Evolutionary conservation across 1,140 invertebrate genomes (phyloP), one percentile per base, ranked within the genome.

Genomic region (Homarus americanus): DNA sequence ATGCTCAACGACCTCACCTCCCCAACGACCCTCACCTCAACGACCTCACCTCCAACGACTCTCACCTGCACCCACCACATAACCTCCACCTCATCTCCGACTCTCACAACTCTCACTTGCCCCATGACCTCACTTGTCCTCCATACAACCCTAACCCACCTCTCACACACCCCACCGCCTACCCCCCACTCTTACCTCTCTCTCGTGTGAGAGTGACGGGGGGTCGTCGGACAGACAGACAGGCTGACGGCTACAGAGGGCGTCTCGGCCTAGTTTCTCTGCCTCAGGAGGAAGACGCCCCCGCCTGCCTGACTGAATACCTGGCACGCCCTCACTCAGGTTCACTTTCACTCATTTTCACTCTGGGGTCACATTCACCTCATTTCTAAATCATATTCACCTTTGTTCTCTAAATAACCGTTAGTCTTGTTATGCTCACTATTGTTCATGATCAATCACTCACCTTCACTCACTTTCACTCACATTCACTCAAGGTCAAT

Each of bases 201-300:
- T 28, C 82, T n/a, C 63, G 63, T n/a, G n/a, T n/a, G n/a, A n/a
- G n/a, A n/a, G n/a, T n/a, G n/a, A n/a, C n/a, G n/a, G n/a, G n/a
- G n/a, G n/a, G n/a, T n/a, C n/a, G n/a, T n/a, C n/a, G n/a, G n/a
- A 85, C 83, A 85, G 83, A 85, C 72, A 85, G 72, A 53, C 44
- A 49, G 44, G 53, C 79, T 82, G 79, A 82, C 49, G 36, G 63
- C 82, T 41, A 73, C 32, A 85, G 69, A 53, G 53, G 17, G 12
- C 53, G 36, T 58, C 58, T 20, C 32, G 49, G 72, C 84, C 84
- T 86, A 86, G 84, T 86, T 86, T 86, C 84, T 53, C 84, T 86
- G 84, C 84, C 84, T 36, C 72, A 38, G 73, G 84, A 34, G 28
- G 72, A 86, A 20, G 72, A 86, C 49, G 72, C 32, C 73, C 41